phyloP scores from a whole-genome alignment of 2,888 invertebrate species.

The Bembecia ichneumoniformis region DNA sequence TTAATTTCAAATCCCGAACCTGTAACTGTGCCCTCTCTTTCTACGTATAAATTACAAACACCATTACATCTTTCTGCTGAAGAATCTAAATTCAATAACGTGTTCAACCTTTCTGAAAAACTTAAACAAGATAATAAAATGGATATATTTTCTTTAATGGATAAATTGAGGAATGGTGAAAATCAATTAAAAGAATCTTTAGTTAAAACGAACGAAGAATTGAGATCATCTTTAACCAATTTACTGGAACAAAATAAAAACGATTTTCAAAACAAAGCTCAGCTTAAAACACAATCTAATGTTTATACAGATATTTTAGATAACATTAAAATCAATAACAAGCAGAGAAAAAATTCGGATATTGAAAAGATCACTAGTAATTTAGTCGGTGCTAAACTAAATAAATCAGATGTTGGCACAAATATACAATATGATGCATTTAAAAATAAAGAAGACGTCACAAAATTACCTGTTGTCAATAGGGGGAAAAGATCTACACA shows the following conservation, averaged over 20 bases:
- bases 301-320: constrained; percentile 63
- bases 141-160: constrained; percentile 23
- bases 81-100: constrained; percentile 11
- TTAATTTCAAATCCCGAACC: constrained; percentile 62
- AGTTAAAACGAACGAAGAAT: constrained; percentile 12
- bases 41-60: constrained; percentile 19
- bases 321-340: constrained; percentile 37
- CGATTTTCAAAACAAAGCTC: constrained; percentile 5
- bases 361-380: neutral
- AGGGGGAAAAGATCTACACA: constrained; percentile 43
- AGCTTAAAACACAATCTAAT: constrained; percentile 25
- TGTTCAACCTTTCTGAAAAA: constrained; percentile 10
- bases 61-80: constrained; percentile 7
- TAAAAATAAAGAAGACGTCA: constrained; percentile 28
- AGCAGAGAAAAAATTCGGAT: neutral
- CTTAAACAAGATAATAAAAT: constrained; percentile 13
- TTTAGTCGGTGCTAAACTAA: neutral
- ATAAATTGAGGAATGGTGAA: constrained; percentile 24
- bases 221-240: constrained; percentile 8
- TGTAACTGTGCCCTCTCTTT: constrained; percentile 28
- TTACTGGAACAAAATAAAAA: constrained; percentile 8
- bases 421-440: constrained; percentile 22
- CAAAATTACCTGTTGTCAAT: constrained; percentile 14
- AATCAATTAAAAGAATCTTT: constrained; percentile 14
- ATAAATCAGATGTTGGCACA: neutral